Conservation (phyloP, 2,113 vertebrate genomes). For the Egretta garzetta region DNA sequence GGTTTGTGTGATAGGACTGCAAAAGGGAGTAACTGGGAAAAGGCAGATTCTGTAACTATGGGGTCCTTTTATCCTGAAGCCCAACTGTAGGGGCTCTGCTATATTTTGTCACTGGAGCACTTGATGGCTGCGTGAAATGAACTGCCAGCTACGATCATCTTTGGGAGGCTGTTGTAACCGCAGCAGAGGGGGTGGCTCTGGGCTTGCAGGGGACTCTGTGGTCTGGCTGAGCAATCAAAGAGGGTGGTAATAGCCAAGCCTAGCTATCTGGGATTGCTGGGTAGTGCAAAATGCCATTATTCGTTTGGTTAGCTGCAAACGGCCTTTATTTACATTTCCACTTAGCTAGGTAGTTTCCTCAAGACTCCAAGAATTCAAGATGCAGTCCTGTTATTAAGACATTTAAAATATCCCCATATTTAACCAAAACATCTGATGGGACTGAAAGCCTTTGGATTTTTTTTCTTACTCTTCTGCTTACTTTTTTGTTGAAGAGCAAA, state of each 20-base stretch:
- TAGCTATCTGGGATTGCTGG: neutral
- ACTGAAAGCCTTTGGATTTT: neutral
- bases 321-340: constrained; percentile 43
- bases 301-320: neutral
- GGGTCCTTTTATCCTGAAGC: neutral
- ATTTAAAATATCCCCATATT: neutral
- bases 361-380: neutral
- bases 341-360: constrained; percentile 17
- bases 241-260: neutral
- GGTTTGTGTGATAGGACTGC: neutral
- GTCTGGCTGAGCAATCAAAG: constrained; percentile 32
- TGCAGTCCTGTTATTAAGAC: neutral
- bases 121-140: neutral
- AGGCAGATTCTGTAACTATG: neutral
- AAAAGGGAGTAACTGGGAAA: neutral
- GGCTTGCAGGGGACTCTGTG: neutral
- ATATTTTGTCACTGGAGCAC: neutral
- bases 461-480: neutral
- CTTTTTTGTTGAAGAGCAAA: neutral
- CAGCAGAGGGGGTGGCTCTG: neutral
- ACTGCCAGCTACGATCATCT: neutral
- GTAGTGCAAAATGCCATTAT: neutral
- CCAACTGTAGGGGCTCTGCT: neutral
- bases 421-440: neutral
- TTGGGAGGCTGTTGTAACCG: neutral